These are phyloP conservation scores for Acinonyx jubatus DNA, from an alignment of 2,113 vertebrate species.

Conservation along the genomic window DNA sequence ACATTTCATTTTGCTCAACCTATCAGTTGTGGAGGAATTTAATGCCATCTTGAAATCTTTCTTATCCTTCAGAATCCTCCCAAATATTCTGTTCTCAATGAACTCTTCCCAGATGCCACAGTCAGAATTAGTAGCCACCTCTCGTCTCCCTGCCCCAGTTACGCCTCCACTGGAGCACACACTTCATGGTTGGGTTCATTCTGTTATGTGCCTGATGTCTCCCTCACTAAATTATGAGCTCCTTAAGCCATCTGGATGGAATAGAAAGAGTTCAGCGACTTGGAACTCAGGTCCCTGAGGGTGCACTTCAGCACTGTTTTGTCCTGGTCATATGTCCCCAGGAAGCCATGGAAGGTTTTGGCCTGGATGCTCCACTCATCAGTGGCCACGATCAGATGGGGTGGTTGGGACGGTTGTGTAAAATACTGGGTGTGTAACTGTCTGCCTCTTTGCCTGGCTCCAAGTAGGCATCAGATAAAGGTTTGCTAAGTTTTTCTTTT, in stretches of 20 bases:
- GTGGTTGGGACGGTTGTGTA: not conserved
- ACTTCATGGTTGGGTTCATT: not conserved
- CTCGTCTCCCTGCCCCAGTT: rapidly evolving
- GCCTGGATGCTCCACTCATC: not conserved
- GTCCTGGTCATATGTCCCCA: not conserved
- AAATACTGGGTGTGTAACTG: not conserved
- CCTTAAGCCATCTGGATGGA: not conserved
- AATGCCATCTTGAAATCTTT: not conserved
- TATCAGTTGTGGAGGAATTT: not conserved
- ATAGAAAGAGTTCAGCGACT: not conserved
- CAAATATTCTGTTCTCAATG: not conserved
- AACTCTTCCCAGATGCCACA: not conserved
- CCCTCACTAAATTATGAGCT: not conserved
- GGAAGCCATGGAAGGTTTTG: not conserved
- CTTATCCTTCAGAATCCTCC: not conserved
- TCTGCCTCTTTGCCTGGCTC: not conserved
- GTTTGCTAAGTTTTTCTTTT: not conserved
- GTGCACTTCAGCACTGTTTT: not conserved
- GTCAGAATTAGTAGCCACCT: not conserved
- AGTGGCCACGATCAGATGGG: not conserved
- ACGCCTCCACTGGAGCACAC: rapidly evolving
- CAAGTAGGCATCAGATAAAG: not conserved
- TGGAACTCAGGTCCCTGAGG: not conserved
- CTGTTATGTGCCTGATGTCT: not conserved
- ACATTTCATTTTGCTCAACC: not conserved